A percentile compares a stretch with the other conserved stretches of the same genome.
Conservation (phyloP, 2,113 vertebrate genomes). For the Danio rerio region DNA sequence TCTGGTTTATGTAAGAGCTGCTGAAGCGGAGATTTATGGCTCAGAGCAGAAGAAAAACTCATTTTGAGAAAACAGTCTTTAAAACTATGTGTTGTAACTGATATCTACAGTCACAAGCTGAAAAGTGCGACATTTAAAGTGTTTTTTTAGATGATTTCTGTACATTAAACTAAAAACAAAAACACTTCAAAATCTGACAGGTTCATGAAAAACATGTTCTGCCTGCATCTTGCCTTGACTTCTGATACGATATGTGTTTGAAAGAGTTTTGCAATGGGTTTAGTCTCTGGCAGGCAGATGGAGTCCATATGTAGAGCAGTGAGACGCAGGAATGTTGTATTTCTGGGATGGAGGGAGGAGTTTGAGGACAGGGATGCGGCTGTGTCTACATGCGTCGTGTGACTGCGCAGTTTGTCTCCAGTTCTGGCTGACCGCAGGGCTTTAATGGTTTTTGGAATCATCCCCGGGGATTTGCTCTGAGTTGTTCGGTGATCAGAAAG, state of each 20-base stretch:
- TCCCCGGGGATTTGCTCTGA: slow-evolving; percentile 43
- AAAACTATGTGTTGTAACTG: too few relatives aligned
- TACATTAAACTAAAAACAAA: too few relatives aligned
- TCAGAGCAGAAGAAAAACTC: too few relatives aligned
- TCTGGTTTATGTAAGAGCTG: too few relatives aligned
- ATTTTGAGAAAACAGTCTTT: too few relatives aligned
- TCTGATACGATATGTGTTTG: neutral
- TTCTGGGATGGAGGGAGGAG: slow-evolving; percentile 38
- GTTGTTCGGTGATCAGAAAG: slow-evolving; percentile 51
- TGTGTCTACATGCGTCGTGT: slow-evolving; percentile 54
- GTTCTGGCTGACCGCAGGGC: slow-evolving; percentile 51
- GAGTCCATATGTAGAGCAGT: slow-evolving; percentile 74
- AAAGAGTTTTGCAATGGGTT: slow-evolving; percentile 47
- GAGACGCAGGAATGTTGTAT: slow-evolving; percentile 48
- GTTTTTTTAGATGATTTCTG: too few relatives aligned
- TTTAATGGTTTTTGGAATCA: slow-evolving; percentile 63
- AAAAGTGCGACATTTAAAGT: too few relatives aligned
- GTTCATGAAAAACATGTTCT: too few relatives aligned
- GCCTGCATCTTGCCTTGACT: too few relatives aligned
- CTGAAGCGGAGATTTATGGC: too few relatives aligned
- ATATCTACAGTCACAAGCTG: too few relatives aligned
- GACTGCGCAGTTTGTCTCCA: slow-evolving; percentile 31
- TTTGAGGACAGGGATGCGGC: slow-evolving; percentile 58
- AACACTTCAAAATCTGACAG: too few relatives aligned
- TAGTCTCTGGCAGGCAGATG: slow-evolving; percentile 72